Evolutionary conservation across 2,113 vertebrate species (phyloP).

Genomic region (Panthera uncia): DNA sequence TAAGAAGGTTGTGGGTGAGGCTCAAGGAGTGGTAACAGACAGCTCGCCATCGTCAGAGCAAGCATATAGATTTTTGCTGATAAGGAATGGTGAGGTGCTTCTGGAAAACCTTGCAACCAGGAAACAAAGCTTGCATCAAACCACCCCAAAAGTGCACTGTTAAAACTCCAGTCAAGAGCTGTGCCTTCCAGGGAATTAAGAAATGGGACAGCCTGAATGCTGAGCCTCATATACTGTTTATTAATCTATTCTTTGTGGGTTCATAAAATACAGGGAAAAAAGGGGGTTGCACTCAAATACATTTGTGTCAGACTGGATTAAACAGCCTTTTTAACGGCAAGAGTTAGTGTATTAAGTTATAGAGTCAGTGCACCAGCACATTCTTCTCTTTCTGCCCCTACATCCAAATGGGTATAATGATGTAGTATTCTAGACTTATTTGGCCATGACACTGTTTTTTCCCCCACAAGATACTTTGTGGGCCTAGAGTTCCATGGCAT

Average conservation of each 20-base stretch:
- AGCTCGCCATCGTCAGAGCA: not conserved
- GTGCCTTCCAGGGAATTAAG: not conserved
- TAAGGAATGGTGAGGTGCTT: not conserved
- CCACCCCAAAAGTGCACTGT: not conserved
- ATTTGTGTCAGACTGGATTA: not conserved
- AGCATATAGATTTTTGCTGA: not conserved
- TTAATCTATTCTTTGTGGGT: not conserved
- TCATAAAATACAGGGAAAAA: not conserved
- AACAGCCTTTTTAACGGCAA: not conserved
- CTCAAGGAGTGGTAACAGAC: rapidly evolving
- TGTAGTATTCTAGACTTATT: not conserved
- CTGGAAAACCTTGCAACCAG: not conserved
- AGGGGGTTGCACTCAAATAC: not conserved
- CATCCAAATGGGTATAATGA: not conserved
- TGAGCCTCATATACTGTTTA: not conserved
- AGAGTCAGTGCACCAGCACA: not conserved
- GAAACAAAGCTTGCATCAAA: not conserved
- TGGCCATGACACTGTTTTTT: not conserved
- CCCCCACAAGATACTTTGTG: not conserved
- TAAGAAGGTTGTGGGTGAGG: not conserved
- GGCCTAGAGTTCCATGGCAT: not conserved
- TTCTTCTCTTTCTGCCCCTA: not conserved
- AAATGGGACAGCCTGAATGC: rapidly evolving
- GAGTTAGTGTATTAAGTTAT: not conserved
- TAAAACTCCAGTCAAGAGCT: not conserved